Percentiles rank a stretch among this genome's conserved stretches.
These are phyloP conservation scores for Anthoscopus minutus DNA, from an alignment of 2,113 vertebrate species.

Conservation along the genomic window DNA sequence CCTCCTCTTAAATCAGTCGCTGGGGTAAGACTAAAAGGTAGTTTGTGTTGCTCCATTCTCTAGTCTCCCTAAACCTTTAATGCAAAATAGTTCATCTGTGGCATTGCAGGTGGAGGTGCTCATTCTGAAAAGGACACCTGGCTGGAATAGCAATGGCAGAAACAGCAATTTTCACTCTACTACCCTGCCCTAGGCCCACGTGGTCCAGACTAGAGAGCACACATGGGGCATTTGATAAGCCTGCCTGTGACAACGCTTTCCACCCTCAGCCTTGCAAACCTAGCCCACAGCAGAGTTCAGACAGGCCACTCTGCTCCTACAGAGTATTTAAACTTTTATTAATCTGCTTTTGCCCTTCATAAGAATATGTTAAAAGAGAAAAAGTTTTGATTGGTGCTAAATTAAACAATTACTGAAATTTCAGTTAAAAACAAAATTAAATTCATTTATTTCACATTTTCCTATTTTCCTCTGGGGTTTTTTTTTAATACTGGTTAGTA, in stretches of 20 bases:
- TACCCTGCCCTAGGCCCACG: rapidly evolving
- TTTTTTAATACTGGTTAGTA: conserved; percentile 14
- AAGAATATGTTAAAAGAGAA: background rate
- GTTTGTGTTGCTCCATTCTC: background rate
- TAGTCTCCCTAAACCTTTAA: background rate
- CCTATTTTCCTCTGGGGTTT: conserved; percentile 6
- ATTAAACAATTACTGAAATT: background rate
- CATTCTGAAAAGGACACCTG: background rate
- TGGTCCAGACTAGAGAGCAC: background rate
- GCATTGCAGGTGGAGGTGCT: rapidly evolving
- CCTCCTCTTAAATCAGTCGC: background rate
- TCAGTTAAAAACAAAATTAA: background rate
- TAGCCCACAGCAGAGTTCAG: background rate
- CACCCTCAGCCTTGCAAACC: background rate
- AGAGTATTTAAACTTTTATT: background rate
- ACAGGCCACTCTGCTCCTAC: background rate
- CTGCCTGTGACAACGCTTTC: rapidly evolving
- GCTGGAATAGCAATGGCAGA: background rate
- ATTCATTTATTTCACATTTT: conserved; percentile 4
- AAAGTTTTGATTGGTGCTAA: background rate
- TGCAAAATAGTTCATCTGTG: background rate
- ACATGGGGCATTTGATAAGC: background rate
- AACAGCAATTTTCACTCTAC: background rate
- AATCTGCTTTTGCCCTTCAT: background rate
- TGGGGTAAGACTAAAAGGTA: background rate